Conservation (phyloP, 1,140 invertebrate species). For the Camponotus pennsylvanicus region DNA sequence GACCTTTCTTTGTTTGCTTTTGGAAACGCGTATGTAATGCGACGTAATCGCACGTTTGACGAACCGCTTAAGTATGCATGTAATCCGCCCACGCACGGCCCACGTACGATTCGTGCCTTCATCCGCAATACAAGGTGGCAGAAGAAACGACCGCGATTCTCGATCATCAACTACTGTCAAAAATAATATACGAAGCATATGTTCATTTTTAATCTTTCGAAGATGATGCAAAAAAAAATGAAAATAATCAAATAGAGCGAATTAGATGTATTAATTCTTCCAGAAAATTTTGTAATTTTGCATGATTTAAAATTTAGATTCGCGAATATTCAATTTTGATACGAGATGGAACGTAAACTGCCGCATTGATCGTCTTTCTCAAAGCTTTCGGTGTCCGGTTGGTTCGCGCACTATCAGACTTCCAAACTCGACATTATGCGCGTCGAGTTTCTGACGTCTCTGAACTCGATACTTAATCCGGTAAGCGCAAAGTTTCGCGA, state of each 20-base stretch:
- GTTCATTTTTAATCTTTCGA: not conserved
- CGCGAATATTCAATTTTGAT: not conserved
- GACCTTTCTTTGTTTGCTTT: constrained; percentile 11
- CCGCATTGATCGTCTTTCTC: not conserved
- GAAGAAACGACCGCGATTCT: constrained; percentile 11
- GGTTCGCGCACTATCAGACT: constrained; percentile 34
- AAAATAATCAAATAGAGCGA: not conserved
- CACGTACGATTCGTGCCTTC: constrained; percentile 51
- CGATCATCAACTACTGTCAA: not conserved
- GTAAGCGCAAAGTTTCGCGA: constrained; percentile 20
- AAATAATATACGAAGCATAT: not conserved
- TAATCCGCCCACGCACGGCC: constrained; percentile 65
- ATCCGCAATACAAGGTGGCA: not conserved
- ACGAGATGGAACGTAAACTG: not conserved
- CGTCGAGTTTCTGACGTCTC: constrained; percentile 28
- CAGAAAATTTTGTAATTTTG: not conserved
- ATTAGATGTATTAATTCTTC: not conserved
- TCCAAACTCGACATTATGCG: constrained; percentile 19
- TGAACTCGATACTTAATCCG: constrained; percentile 60
- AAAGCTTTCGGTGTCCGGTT: not conserved
- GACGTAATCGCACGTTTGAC: constrained; percentile 72
- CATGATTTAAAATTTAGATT: not conserved
- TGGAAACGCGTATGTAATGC: constrained; percentile 18
- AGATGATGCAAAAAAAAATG: not conserved
- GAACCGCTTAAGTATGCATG: constrained; percentile 59